Evolutionary conservation across 2,113 vertebrate species (phyloP), one percentile per base, ranked within the genome.

Genomic region (Gasterosteus nipponicus): DNA sequence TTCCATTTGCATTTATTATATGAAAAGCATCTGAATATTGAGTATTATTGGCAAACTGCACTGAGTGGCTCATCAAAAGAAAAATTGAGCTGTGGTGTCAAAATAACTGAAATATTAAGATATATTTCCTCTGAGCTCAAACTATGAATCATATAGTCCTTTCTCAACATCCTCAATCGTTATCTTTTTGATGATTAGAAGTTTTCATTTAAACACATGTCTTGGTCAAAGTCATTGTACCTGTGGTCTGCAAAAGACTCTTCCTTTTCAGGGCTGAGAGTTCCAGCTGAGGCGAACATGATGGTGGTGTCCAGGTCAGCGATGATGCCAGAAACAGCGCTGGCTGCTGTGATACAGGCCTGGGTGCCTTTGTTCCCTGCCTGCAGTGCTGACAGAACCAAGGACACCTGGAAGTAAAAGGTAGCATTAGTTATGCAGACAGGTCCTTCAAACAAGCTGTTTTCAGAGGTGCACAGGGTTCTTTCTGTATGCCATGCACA

Each of bases 261-360:
- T 0, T 97, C 97, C 77, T 98, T 97, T 89, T 99, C 98, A 0
- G 98, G 95, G 7, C 96, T 96, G 54, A 99, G 95, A 0, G 98
- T 99, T 73, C 98, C 98, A 4, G 98, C 98, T 0, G 98, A 97
- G 26, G 98, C 98, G 56, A 99, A 99, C 98, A 99, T 99, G 93
- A 99, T 99, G 72, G 98, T 99, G 65, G 98, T 99, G 90, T 99
- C 98, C 77, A 99, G 94, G 90, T 99, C 98, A 1, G 97, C 98
- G 15, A 99, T 98, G 87, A 99, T 99, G 57, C 98, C 98, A 0
- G 97, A 98, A 65, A 99, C 98, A 0, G 98, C 96, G 7, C 96
- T 95, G 74, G 95, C 97, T 0, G 98, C 98, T 0, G 98, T 99
- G 83, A 99, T 99, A 71, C 98, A 99, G 22, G 98, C 98, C 89